Conservation (phyloP, 1,140 invertebrate genomes). For the Lucilia cuprina region DNA sequence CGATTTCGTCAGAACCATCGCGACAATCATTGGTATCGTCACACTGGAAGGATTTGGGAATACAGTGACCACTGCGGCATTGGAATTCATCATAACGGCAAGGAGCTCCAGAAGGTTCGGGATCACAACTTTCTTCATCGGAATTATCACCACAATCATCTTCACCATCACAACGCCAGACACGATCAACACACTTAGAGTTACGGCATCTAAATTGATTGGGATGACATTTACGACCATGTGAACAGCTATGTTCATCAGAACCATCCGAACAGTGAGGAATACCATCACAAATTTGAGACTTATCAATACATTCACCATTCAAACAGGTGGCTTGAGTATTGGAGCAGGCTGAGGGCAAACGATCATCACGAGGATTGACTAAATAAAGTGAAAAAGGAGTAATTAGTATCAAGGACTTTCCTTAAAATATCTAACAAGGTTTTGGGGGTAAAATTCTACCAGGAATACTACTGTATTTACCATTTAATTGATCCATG, state of each 20-base stretch:
- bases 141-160: constrained; percentile 93
- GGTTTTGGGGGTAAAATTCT: not conserved
- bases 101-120: constrained; percentile 68
- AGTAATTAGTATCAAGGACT: not conserved
- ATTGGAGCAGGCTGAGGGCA: constrained; percentile 71
- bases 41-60: constrained; percentile 93
- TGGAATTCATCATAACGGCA: constrained; percentile 85
- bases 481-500: not conserved
- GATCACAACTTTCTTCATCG: constrained; percentile 75
- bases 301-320: constrained; percentile 87
- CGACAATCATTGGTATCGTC: constrained; percentile 87
- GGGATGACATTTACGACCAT: constrained; percentile 82
- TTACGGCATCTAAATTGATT: constrained; percentile 92
- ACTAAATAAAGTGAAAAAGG: constrained; percentile 49
- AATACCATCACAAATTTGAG: constrained; percentile 81
- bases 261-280: constrained; percentile 85
- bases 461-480: not conserved
- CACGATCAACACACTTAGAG: constrained; percentile 87
- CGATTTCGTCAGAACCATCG: constrained; percentile 90
- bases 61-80: constrained; percentile 84
- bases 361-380: constrained; percentile 60
- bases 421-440: not conserved
- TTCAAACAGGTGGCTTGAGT: constrained; percentile 90
- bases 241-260: constrained; percentile 89
- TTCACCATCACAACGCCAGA: constrained; percentile 90